Conservation (phyloP, 2,888 invertebrate species). For the Helobdella robusta region DNA sequence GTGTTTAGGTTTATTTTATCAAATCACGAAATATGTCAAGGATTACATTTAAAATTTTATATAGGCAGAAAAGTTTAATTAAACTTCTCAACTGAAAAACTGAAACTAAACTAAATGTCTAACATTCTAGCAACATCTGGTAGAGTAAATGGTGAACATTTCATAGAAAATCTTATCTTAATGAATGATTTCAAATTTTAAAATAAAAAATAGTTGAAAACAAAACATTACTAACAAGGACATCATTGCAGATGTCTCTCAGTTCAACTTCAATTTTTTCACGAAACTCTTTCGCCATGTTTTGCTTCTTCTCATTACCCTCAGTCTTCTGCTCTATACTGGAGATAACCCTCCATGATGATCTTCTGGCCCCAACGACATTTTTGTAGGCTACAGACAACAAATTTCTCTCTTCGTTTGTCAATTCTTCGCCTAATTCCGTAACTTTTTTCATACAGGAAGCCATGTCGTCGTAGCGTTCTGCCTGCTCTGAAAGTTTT, state of each 20-base stretch:
- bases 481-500: slow-evolving; percentile 25
- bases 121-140: too few relatives aligned
- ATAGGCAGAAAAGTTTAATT: too few relatives aligned
- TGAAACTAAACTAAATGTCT: not conserved
- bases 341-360: slow-evolving; percentile 96
- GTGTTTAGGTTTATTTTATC: not conserved
- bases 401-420: slow-evolving; percentile 94
- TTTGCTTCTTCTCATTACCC: slow-evolving; percentile 63
- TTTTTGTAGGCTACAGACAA: slow-evolving; percentile 98
- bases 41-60: too few relatives aligned
- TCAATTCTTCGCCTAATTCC: slow-evolving; percentile 82
- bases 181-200: too few relatives aligned
- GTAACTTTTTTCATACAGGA: slow-evolving; percentile 95
- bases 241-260: slow-evolving; percentile 97
- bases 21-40: not conserved
- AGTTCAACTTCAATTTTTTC: slow-evolving; percentile 99
- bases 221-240: slow-evolving; percentile 71
- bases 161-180: too few relatives aligned
- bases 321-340: slow-evolving; percentile 99
- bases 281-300: slow-evolving; percentile 98
- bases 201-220: too few relatives aligned
- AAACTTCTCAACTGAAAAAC: not conserved
- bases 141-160: too few relatives aligned
- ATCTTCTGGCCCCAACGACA: slow-evolving; percentile 91
- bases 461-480: slow-evolving; percentile 78